Conservation (phyloP, 2,113 vertebrate species). For the Oostethus manadensis region DNA sequence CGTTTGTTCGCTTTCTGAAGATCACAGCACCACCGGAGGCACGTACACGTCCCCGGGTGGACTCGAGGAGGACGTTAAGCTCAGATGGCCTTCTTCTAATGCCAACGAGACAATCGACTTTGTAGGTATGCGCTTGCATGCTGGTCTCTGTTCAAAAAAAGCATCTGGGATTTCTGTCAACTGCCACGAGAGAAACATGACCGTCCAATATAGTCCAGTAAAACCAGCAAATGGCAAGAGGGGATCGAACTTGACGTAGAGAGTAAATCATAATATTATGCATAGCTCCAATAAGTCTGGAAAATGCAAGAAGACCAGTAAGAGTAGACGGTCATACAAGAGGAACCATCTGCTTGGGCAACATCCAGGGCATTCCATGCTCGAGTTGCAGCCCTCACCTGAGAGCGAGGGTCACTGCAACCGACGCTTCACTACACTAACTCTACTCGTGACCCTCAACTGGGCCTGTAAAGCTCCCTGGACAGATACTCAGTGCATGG, state of each 20-base stretch:
- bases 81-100: not conserved
- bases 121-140: slow-evolving; percentile 38
- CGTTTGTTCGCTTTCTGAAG: slow-evolving; percentile 52
- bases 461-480: slow-evolving; percentile 15
- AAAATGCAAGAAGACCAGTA: slow-evolving; percentile 8
- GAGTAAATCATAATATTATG: slow-evolving; percentile 45
- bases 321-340: slow-evolving; percentile 2
- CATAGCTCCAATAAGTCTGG: slow-evolving; percentile 34
- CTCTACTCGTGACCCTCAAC: slow-evolving; percentile 14
- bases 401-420: slow-evolving; percentile 31
- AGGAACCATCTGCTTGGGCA: slow-evolving; percentile 33
- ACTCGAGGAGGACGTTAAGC: slow-evolving; percentile 4
- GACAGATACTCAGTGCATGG: slow-evolving; percentile 15
- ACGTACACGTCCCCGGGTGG: not conserved
- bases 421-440: slow-evolving; percentile 16
- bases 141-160: slow-evolving; percentile 29
- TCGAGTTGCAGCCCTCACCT: slow-evolving; percentile 11
- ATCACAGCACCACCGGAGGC: slow-evolving; percentile 22
- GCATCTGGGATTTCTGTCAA: slow-evolving; percentile 51
- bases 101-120: slow-evolving; percentile 43
- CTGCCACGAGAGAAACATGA: slow-evolving; percentile 17
- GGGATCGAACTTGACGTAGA: slow-evolving; percentile 3
- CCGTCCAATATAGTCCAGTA: slow-evolving; percentile 11
- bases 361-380: slow-evolving; percentile 54
- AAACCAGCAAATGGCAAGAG: slow-evolving; percentile 16